These are phyloP conservation scores for Batillaria attramentaria DNA, from an alignment of 1,140 invertebrate species.

Conservation along the genomic window DNA sequence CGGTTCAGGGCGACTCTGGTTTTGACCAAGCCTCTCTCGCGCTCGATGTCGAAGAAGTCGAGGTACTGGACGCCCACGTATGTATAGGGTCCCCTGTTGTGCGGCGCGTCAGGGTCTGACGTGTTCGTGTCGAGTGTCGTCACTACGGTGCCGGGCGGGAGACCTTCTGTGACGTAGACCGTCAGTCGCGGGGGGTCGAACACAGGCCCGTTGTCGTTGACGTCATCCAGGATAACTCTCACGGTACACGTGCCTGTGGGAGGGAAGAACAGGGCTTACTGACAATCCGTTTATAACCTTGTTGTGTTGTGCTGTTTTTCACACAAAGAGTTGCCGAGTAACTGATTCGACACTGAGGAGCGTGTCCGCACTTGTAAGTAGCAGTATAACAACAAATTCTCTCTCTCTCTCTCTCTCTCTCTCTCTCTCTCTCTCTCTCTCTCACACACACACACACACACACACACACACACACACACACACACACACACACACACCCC, in stretches of 20 bases:
- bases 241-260: constrained; percentile 83
- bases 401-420: no score
- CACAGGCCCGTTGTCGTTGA: constrained; percentile 94
- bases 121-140: constrained; percentile 83
- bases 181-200: constrained; percentile 85
- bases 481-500: not conserved
- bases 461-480: not conserved
- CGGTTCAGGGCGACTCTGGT: constrained; percentile 82
- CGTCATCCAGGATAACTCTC: constrained; percentile 83
- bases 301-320: no score
- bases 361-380: no score
- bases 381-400: no score
- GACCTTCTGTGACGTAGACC: constrained; percentile 90
- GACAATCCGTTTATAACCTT: no score
- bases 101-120: constrained; percentile 90
- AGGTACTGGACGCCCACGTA: constrained; percentile 84
- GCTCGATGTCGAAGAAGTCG: constrained; percentile 82
- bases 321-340: no score
- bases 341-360: no score
- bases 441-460: not conserved
- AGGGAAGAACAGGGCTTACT: constrained; percentile 24
- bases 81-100: constrained; percentile 89
- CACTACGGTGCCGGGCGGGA: constrained; percentile 86
- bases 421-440: no score
- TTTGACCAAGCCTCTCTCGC: constrained; percentile 84